Evolutionary conservation across 2,113 vertebrate genomes (phyloP), one percentile per base, ranked within the genome.

Genomic region (Oostethus manadensis): DNA sequence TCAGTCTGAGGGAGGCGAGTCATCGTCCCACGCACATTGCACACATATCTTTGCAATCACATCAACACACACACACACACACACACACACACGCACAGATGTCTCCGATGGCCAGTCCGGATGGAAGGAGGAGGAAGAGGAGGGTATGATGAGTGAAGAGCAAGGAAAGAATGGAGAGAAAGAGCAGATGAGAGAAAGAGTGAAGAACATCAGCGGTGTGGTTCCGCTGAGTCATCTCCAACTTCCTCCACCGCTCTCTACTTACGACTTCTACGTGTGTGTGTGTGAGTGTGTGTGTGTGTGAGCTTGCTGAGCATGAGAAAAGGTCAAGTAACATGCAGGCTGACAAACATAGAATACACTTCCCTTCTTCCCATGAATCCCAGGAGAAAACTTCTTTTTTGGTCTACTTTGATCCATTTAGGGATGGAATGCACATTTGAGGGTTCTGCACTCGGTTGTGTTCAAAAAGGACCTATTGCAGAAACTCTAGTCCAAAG

Each of bases 21-120:
- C 64, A 66, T 80, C 80, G 74, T 80, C 80, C 80, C 78, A 87
- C 85, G 74, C 78, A 83, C 77, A 83, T 71, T 73, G 47, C 70
- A 61, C 51, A 56, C 53, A 17, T 49, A 60, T 45, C n/a, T 8
- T 51, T 20, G 58, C 48, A 42, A 47, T 50, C 43, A 64, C 43
- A 61, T 38, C 42, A 33, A 54, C 56, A 60, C 21, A 42, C 50
- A 21, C 58, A 51, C 44, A 62, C 47, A 74, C 51, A 46, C 42
- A 71, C 47, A 61, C 47, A 53, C 42, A 60, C 42, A 71, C 47
- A 61, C 47, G 50, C 42, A 60, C 46, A 62, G 35, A 44, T 44
- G 0, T 35, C 58, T 58, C 44, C 20, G 63, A 66, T 62, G 78
- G 71, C 8, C 29, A 33, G 47, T 65, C 55, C 63, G 57, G 45